These are phyloP conservation scores for Megalurothrips usitatus DNA, from an alignment of 2,888 invertebrate genomes.

Conservation along the genomic window DNA sequence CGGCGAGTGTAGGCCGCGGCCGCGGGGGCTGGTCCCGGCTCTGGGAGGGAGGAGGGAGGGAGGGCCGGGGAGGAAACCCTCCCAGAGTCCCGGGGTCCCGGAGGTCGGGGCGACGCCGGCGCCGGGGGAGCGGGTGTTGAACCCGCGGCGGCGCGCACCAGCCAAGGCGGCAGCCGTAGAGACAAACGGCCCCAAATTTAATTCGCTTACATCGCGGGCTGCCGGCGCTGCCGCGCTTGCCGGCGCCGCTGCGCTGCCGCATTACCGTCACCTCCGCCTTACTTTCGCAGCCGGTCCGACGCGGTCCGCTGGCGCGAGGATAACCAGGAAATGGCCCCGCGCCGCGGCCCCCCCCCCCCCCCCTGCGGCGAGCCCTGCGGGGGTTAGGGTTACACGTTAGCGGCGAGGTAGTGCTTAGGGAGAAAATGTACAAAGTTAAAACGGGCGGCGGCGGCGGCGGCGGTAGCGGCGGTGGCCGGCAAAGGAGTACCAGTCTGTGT, in stretches of 20 bases:
- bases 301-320: too few relatives aligned
- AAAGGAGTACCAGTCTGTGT: not conserved
- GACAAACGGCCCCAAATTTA: not conserved
- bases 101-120: not conserved
- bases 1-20: not conserved
- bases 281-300: too few relatives aligned
- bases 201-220: not conserved
- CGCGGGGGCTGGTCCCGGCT: not conserved
- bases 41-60: not conserved
- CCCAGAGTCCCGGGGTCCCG: not conserved
- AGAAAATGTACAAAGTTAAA: too few relatives aligned
- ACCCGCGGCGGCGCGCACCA: not conserved
- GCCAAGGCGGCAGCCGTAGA: not conserved
- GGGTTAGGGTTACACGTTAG: too few relatives aligned
- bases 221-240: not conserved
- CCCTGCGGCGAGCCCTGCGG: too few relatives aligned
- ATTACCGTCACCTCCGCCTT: too few relatives aligned
- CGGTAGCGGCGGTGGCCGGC: not conserved
- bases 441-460: too few relatives aligned
- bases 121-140: not conserved
- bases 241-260: not conserved
- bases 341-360: too few relatives aligned
- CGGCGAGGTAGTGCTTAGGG: too few relatives aligned
- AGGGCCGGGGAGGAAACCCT: not conserved
- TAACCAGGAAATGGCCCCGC: too few relatives aligned